Base-by-base conservation (phyloP, 1,140 invertebrate species). In the Zaprionus vittiger region DNA sequence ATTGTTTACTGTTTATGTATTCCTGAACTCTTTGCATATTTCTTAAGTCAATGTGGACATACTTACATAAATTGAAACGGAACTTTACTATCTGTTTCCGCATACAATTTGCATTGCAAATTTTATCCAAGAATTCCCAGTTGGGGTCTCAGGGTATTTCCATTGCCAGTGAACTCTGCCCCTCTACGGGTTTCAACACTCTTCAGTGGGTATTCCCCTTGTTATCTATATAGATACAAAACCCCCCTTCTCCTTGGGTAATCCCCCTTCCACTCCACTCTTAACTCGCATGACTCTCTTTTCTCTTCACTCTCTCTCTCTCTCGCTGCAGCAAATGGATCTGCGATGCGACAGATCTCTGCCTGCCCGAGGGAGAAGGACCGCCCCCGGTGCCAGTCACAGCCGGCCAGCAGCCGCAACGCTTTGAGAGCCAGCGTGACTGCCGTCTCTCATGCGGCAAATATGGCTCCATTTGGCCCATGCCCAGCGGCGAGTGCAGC, bases 401-500 rank as follows among this genome's bases (percentile, higher is more conserved):
- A 5, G 44, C 6, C 17, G 76, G 31, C 56, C 74, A 73, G 7
- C 64, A 26, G 12, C 28, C 59, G 9, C 59, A 68, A 9, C 56
- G 61, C 1, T 94, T 93, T 74, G 91, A 93, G 28, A 94, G 93
- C 31, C 79, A 94, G 59, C 92, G 93, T 34, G 91, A 94, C 34
- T 97, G 96, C 79, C 93, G 95, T 24, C 93, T 96, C 1, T 94
- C 95, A 0, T 97, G 96, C 91, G 95, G 95, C 9, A 91, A 93
- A 47, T 95, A 94, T 80, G 95, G 95, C 0, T 93, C 94, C 1
- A 93, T 97, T 15, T 97, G 96, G 96, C 96, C 96, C 0, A 92
- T 94, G 77, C 96, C 96, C 5, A 96, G 95, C 0, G 94, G 94
- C 92, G 4, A 87, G 0, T 93, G 92, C 11, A 83, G 28, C 12